Evolutionary conservation across 1,140 invertebrate genomes (phyloP).

Genomic region (Bradynema listronoti): DNA sequence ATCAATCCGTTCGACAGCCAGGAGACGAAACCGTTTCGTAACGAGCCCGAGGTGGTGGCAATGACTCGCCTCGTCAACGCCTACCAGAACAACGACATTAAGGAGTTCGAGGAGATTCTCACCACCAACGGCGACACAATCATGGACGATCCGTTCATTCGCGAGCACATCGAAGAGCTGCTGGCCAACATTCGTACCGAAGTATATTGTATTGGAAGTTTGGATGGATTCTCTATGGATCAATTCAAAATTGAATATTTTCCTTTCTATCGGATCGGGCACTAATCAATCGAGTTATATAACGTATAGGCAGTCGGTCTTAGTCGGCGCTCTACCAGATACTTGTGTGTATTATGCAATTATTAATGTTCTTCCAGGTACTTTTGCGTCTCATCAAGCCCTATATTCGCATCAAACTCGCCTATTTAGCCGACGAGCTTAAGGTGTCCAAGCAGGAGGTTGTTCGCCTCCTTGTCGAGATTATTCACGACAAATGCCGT

Average conservation of each 20-base stretch:
- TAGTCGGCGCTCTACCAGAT: too few species aligned
- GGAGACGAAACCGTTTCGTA: conserved; percentile 98
- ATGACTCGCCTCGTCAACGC: conserved; percentile 97
- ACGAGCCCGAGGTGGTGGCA: conserved; percentile 95
- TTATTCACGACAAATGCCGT: conserved; percentile 88
- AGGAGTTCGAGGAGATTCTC: conserved; percentile 90
- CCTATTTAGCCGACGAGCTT: conserved; percentile 91
- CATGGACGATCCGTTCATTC: conserved; percentile 98
- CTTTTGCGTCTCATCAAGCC: conserved; percentile 93
- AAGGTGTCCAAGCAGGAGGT: conserved; percentile 89
- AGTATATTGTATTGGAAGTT: conserved; percentile 45
- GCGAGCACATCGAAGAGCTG: conserved; percentile 97
- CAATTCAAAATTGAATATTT: too few species aligned
- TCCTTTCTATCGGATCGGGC: too few species aligned
- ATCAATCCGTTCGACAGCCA: conserved; percentile 95
- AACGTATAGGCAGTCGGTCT: too few species aligned
- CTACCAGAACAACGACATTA: conserved; percentile 98
- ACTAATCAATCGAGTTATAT: too few species aligned
- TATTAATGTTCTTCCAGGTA: too few species aligned
- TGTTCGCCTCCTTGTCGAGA: conserved; percentile 87
- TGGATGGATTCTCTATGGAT: too few species aligned
- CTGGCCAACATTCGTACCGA: conserved; percentile 88
- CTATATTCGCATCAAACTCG: conserved; percentile 93
- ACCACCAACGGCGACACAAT: conserved; percentile 89
- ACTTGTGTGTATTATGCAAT: too few species aligned